Percentiles rank a stretch among this genome's conserved stretches.
Conservation (phyloP, 2,888 invertebrate species). For the Hyles lineata region DNA sequence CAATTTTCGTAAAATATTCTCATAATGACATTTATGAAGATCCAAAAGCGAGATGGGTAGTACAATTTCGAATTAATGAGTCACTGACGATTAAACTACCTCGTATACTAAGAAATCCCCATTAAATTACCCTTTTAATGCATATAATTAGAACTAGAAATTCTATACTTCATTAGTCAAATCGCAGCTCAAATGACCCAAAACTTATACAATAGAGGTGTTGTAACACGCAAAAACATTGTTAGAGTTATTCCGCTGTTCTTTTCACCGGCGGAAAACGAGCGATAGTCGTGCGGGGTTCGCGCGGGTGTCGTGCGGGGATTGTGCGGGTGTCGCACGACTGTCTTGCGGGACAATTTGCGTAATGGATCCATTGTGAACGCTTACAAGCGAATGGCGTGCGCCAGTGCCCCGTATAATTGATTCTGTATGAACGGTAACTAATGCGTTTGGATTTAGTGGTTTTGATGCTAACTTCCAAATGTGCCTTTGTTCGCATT, state of each 20-base stretch:
- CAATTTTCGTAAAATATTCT: not conserved
- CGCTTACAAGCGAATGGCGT: conserved; percentile 76
- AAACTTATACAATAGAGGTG: conserved; percentile 55
- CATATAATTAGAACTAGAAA: not conserved
- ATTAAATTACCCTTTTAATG: not conserved
- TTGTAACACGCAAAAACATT: conserved; percentile 76
- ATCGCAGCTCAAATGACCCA: conserved; percentile 48
- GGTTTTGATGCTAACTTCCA: not conserved
- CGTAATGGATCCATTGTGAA: conserved; percentile 81
- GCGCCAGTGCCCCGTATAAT: conserved; percentile 64
- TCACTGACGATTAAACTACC: not conserved
- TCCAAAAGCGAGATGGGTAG: not conserved
- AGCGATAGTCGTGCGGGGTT: conserved; percentile 43
- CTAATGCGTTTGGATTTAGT: conserved; percentile 13
- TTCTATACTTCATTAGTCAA: conserved; percentile 37
- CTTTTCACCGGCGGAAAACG: conserved; percentile 28
- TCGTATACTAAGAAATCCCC: not conserved
- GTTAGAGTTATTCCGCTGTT: conserved; percentile 53
- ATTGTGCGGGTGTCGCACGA: conserved; percentile 39
- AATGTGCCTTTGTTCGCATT: not conserved
- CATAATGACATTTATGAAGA: not conserved
- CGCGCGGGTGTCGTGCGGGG: conserved; percentile 59
- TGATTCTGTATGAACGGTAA: conserved; percentile 54
- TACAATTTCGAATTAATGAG: not conserved
- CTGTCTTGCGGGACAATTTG: conserved; percentile 75